Base-by-base conservation (phyloP, 2,888 invertebrate species). In the Drosophila nr. medialis region DNA sequence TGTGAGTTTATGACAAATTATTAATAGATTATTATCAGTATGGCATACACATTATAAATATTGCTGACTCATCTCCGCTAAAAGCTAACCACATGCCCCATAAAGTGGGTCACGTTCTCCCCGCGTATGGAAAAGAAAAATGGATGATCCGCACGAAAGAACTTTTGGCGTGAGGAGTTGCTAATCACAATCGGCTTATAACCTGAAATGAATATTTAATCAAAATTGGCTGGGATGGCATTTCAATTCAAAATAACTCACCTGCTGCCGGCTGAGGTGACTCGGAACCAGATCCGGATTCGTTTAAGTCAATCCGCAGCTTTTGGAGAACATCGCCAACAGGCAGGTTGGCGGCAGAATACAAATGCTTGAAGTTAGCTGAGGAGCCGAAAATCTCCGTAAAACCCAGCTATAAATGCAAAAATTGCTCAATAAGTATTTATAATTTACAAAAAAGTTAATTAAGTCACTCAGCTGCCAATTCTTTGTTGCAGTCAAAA, bases 241-340 rank as follows among this genome's bases (percentile, higher is more conserved):
- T 32, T 42, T n/a, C 2, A 2, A 6, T 49, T 18, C 1, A 0
- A 3, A n/a, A 15, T 29, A 49, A 30, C 55, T 96, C 96, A 67
- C 96, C 96, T 4, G 97, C 96, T 48, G 77, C 78, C 68, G 63
- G 81, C 36, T 34, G 97, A 96, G 0, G 97, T 96, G 62, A 29
- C 90, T 97, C 97, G 2, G 96, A 96, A 0, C 98, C 98, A 2
- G 96, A 96, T 0, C 98, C 98, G 89, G 97, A 96, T 91, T 98
- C 98, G 91, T 97, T 96, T 0, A 98, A 96, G 89, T 97, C 96
- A 82, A 98, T 96, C 87, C 96, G 96, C 0, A 97, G 96, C 91
- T 98, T 98, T 90, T 98, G 98, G 1, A 97, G 92, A 4, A 96
- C 96, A 90, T 96, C 95, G 50, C 95, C 95, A 4, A 98, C 74